Base-by-base conservation (phyloP, 2,797 vertebrate species). In the Chaunax sp. region DNA sequence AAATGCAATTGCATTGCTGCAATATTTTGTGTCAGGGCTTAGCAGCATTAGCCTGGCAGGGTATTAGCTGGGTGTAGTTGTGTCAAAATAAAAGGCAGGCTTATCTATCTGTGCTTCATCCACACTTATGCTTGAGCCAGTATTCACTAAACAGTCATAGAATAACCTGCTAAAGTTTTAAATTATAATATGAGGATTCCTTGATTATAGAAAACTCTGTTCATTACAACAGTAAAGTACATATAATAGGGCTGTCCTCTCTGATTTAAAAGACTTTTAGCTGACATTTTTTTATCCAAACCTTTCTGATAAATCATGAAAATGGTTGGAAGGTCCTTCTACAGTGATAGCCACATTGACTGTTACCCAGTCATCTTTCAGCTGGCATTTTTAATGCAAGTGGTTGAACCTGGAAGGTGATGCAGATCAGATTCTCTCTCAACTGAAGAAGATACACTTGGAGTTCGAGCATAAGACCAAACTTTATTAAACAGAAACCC, bases 41-140 rank as follows among this genome's bases (percentile, higher is more conserved):
- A 80, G 62, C 57, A 58, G 75, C 65, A 65, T 75, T 63, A 52
- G 18, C 3, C 16, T 23, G n/a, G 51, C 56, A 46, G 76, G 63
- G 74, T 64, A 60, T 85, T 68, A 73, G 74, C 60, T 43, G 64
- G 55, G 62, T 61, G 64, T 22, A 0, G 25, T 45, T 57, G 68
- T 2, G 16, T 74, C 40, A 63, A 64, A 67, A 23, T 47, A 25
- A 56, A 33, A 69, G 25, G 16, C 38, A 46, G 64, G 44, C 43
- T 72, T 69, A 65, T 47, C 28, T 25, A n/a, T n/a, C 45, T 13
- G 3, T 13, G 18, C 10, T 25, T 12, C 28, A n/a, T n/a, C n/a
- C n/a, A n/a, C 12, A 35, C 49, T 46, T 40, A 60, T 67, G 50
- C 18, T 41, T 62, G 44, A 56, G 37, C 33, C 8, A 38, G 18